A percentile compares a stretch with the other conserved stretches of the same genome.
Evolutionary conservation across 1,140 invertebrate genomes (phyloP).

Genomic region (Aethina tumida): DNA sequence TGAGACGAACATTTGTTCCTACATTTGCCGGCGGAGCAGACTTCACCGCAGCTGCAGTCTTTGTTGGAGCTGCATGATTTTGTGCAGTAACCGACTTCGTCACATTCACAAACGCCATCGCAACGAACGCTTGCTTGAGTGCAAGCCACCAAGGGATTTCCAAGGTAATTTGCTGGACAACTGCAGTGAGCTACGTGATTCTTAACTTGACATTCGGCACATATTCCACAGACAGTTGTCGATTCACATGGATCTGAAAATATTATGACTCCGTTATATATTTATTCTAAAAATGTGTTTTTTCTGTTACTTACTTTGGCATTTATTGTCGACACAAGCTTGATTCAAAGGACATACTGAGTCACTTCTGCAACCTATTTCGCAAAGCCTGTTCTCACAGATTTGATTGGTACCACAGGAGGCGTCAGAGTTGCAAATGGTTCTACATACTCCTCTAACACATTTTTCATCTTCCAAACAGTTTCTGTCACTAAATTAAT

Average conservation of each 20-base stretch:
- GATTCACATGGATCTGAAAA: conserved; percentile 65
- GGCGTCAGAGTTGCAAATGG: conserved; percentile 74
- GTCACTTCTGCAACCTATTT: conserved; percentile 73
- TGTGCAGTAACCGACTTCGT: conserved; percentile 67
- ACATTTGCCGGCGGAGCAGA: conserved; percentile 52
- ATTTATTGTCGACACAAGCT: conserved; percentile 74
- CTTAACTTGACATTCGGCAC: conserved; percentile 69
- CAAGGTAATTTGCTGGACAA: conserved; percentile 69
- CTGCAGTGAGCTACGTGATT: conserved; percentile 77
- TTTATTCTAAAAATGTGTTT: conserved; percentile 45
- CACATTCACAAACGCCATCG: conserved; percentile 59
- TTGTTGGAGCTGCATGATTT: conserved; percentile 52
- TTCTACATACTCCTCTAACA: conserved; percentile 66
- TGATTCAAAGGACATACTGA: conserved; percentile 61
- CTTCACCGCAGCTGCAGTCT: conserved; percentile 69
- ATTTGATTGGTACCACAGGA: conserved; percentile 72
- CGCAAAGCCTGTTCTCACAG: conserved; percentile 76
- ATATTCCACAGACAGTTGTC: conserved; percentile 59
- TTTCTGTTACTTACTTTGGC: conserved; percentile 48
- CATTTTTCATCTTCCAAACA: conserved; percentile 79
- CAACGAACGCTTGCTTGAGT: conserved; percentile 54
- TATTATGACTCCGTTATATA: conserved; percentile 12
- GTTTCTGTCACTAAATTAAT: conserved; percentile 56
- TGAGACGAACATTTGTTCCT: conserved; percentile 48
- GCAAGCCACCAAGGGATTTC: conserved; percentile 69